These are phyloP conservation scores for Pocillopora grandis DNA, from an alignment of 92 coral and sea anemone species.

Conservation along the genomic window DNA sequence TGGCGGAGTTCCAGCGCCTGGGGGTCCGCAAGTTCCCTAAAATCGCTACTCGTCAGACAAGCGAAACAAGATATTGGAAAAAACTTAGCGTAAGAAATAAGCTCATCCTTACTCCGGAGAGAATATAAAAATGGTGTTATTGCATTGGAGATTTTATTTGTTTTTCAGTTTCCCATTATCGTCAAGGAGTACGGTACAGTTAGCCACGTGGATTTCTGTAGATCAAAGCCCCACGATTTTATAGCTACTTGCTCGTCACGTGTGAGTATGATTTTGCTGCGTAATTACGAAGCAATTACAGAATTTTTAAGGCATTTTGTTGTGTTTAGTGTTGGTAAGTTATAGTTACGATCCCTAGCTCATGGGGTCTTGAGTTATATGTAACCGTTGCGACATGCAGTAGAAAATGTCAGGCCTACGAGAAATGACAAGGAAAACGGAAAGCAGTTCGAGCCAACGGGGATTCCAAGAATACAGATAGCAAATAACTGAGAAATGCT, in stretches of 20 bases:
- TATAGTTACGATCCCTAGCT: no score
- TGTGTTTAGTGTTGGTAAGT: no score
- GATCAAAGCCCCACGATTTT: constrained; percentile 80
- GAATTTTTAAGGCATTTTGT: no score
- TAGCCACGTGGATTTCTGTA: constrained; percentile 79
- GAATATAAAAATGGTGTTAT: neutral
- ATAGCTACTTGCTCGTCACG: constrained; percentile 77
- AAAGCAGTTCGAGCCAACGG: no score
- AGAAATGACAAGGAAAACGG: no score
- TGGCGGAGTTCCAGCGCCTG: constrained; percentile 88
- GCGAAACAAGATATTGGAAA: constrained; percentile 92
- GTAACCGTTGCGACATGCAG: no score
- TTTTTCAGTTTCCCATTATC: constrained; percentile 78
- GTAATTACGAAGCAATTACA: no score
- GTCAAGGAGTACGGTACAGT: constrained; percentile 89
- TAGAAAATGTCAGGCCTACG: no score
- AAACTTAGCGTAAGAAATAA: constrained; percentile 74
- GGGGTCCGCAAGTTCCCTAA: constrained; percentile 84
- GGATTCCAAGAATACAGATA: no score
- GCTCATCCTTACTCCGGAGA: neutral
- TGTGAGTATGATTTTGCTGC: constrained; percentile 42
- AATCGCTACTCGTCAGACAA: constrained; percentile 77
- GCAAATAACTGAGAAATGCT: no score
- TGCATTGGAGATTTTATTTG: neutral
- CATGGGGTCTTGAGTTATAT: no score